A percentile compares a stretch with the other conserved stretches of the same genome.
Conservation (phyloP, 2,797 vertebrate species). For the Phalanger gymnotis region DNA sequence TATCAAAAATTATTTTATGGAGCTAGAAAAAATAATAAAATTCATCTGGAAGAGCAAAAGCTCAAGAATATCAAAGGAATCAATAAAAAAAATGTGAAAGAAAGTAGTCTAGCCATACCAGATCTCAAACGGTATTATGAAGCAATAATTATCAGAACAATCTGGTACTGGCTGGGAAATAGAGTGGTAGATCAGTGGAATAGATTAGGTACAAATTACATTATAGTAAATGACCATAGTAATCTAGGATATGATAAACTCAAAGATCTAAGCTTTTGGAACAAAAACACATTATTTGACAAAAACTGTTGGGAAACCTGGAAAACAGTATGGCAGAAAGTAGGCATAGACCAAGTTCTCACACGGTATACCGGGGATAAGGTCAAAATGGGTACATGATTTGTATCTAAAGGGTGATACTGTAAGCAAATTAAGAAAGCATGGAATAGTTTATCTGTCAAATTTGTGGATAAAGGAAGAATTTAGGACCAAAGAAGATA, state of each 20-base stretch:
- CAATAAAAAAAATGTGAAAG: background rate
- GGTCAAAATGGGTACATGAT: too few species aligned
- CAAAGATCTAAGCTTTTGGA: too few species aligned
- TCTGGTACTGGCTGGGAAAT: background rate
- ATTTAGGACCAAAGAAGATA: too few species aligned
- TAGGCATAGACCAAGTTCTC: too few species aligned
- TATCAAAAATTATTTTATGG: background rate
- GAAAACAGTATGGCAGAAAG: too few species aligned
- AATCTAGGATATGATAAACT: background rate
- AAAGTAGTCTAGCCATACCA: background rate
- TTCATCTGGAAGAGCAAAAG: background rate
- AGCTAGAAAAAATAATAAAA: background rate
- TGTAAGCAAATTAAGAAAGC: too few species aligned
- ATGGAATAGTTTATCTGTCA: too few species aligned
- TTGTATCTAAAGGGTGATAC: too few species aligned
- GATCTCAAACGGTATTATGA: background rate
- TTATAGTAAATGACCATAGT: background rate
- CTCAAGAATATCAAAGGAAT: background rate
- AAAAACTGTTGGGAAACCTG: too few species aligned
- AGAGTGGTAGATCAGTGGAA: background rate
- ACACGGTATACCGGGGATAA: too few species aligned
- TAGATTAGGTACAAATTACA: background rate
- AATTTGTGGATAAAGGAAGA: too few species aligned
- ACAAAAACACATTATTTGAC: too few species aligned
- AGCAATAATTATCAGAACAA: background rate